Percentiles rank a stretch among this genome's conserved stretches.
Evolutionary conservation across 2,113 vertebrate genomes (phyloP).

Genomic region (Mus musculus): GRCm39 chr2:21575001-21575500

Average conservation of each 20-base stretch:
- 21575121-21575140: too few species aligned
- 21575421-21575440: background rate
- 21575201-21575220: too few species aligned
- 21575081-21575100: background rate
- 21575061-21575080: background rate
- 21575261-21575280: background rate
- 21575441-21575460: background rate
- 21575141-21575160: too few species aligned
- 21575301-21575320: background rate
- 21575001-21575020: background rate
- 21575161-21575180: too few species aligned
- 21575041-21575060: background rate
- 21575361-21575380: background rate
- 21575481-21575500: background rate
- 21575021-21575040: background rate
- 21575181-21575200: too few species aligned
- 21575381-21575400: background rate
- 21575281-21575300: background rate
- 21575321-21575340: too few species aligned
- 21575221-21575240: too few species aligned
- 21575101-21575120: background rate
- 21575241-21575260: too few species aligned
- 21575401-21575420: background rate
- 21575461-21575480: background rate
- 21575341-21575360: background rate